Percentiles rank a stretch among this genome's conserved stretches.
Evolutionary conservation across 1,140 invertebrate genomes (phyloP).

Genomic region (Drosophila cardini): DNA sequence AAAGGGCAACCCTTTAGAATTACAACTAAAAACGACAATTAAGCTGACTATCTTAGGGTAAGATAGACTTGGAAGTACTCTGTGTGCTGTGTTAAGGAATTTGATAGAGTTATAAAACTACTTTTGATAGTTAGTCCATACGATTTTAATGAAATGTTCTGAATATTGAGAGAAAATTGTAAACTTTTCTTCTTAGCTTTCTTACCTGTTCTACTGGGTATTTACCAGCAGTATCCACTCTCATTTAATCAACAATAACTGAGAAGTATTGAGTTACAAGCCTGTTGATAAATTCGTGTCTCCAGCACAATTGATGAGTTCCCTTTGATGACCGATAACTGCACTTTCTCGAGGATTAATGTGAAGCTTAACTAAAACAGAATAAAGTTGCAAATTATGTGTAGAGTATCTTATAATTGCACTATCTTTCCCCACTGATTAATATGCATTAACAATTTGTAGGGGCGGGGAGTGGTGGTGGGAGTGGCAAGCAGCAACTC

Average conservation of each 20-base stretch:
- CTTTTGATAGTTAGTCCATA: no score
- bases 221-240: slow-evolving; percentile 5
- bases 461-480: not conserved
- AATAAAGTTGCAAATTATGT: slow-evolving; percentile 11
- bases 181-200: no score
- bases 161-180: no score
- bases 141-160: no score
- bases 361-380: not conserved
- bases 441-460: slow-evolving; percentile 22
- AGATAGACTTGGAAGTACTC: not conserved
- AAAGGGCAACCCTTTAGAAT: slow-evolving; percentile 40
- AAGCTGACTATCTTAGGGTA: not conserved
- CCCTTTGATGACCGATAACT: slow-evolving; percentile 6
- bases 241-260: slow-evolving; percentile 42
- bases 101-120: no score
- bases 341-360: slow-evolving; percentile 10
- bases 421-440: slow-evolving; percentile 14
- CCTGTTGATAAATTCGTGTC: slow-evolving; percentile 26
- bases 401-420: slow-evolving; percentile 2
- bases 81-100: not conserved
- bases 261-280: slow-evolving; percentile 47
- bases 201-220: not conserved
- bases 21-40: slow-evolving; percentile 30
- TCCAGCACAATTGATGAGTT: not conserved
- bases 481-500: not conserved